Conservation (phyloP, 2,888 invertebrate genomes). For the Congeria kusceri region DNA sequence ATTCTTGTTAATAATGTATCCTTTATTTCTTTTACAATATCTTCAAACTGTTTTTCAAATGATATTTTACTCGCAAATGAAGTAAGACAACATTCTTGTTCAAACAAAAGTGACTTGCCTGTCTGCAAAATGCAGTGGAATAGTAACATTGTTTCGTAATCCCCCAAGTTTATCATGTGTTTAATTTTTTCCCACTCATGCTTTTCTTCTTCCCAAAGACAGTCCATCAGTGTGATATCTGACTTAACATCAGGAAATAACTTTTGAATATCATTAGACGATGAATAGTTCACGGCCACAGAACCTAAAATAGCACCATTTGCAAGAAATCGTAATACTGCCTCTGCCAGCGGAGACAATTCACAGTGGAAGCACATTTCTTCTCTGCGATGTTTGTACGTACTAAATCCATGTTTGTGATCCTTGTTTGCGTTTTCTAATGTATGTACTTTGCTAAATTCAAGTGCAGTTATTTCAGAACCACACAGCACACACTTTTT, state of each 20-base stretch:
- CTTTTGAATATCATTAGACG: background rate
- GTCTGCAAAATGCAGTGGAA: background rate
- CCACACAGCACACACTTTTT: too few relatives aligned
- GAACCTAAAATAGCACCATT: slow-evolving; percentile 45
- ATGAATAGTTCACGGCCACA: slow-evolving; percentile 16
- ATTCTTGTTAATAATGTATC: background rate
- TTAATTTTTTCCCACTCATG: slow-evolving; percentile 4
- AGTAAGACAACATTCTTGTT: background rate
- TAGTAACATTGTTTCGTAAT: slow-evolving; percentile 13
- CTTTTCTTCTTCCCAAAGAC: background rate
- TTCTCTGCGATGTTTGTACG: background rate
- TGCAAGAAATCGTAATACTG: slow-evolving; percentile 19
- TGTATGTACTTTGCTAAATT: too few relatives aligned
- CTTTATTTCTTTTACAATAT: background rate
- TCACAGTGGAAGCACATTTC: slow-evolving; percentile 1
- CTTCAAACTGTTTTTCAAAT: slow-evolving; percentile 22
- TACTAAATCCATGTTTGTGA: background rate
- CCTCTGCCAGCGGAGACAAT: slow-evolving; percentile 19
- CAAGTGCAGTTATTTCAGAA: too few relatives aligned
- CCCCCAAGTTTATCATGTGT: slow-evolving; percentile 1
- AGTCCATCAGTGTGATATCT: background rate
- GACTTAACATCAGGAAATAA: background rate
- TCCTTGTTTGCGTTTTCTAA: too few relatives aligned
- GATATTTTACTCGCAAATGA: background rate
- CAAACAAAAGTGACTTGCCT: slow-evolving; percentile 4